phyloP scores from a whole-genome alignment of 2,888 invertebrate species.

The Synanthedon vespiformis region DNA sequence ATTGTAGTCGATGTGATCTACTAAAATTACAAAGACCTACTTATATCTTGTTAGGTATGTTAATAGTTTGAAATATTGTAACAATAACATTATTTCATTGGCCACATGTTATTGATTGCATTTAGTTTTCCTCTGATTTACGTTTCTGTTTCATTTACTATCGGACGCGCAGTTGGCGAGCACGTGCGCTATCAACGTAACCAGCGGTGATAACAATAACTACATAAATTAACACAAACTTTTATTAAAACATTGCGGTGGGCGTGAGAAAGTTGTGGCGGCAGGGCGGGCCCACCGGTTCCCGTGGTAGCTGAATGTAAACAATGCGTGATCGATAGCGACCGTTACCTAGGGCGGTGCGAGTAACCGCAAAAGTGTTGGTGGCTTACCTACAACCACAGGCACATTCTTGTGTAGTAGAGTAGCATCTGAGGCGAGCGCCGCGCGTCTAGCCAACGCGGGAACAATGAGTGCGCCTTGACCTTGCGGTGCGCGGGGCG shows the following conservation, averaged over 20 bases:
- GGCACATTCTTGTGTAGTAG: conserved; percentile 24
- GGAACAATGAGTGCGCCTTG: conserved; percentile 64
- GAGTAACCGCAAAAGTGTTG: conserved; percentile 16
- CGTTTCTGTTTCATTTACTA: conserved; percentile 33
- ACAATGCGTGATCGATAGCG: conserved; percentile 60
- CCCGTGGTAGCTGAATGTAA: conserved; percentile 61
- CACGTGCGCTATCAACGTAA: conserved; percentile 19
- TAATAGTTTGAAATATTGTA: not conserved
- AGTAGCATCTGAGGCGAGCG: conserved; percentile 28
- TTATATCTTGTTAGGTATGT: too few relatives aligned
- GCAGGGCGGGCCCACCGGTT: conserved; percentile 35
- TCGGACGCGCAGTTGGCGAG: conserved; percentile 24
- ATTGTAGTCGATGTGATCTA: too few relatives aligned
- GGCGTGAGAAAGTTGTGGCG: conserved; percentile 10
- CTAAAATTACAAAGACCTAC: too few relatives aligned
- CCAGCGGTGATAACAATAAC: conserved; percentile 21
- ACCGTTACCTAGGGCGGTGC: conserved; percentile 16
- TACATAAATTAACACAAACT: not conserved
- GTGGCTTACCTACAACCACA: conserved; percentile 5
- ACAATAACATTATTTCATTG: not conserved
- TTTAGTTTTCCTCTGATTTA: conserved; percentile 8
- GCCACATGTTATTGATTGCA: conserved; percentile 4
- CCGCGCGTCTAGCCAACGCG: conserved; percentile 38
- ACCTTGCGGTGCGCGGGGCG: conserved; percentile 63
- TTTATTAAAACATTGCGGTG: not conserved